phyloP scores from a whole-genome alignment of 1,140 invertebrate species.

The Nasonia longicornis region DNA sequence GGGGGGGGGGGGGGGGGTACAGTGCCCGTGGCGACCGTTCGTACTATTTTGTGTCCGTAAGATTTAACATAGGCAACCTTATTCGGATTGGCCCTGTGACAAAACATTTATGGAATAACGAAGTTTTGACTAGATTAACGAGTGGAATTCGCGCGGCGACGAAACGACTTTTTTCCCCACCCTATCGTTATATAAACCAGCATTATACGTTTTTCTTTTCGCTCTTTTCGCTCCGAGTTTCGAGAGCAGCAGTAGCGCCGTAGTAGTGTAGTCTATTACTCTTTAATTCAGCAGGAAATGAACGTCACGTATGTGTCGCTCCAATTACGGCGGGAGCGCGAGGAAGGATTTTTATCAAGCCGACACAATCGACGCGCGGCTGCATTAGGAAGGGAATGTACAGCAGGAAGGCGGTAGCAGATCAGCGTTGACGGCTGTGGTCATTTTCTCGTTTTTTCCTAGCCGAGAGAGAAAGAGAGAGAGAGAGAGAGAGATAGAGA shows the following conservation, averaged over 20 bases:
- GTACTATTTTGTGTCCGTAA: no score
- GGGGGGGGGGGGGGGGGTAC: no score
- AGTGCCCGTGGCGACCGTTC: no score
- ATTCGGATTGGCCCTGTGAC: background rate
- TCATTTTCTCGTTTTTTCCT: constrained; percentile 12
- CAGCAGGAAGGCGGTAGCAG: background rate
- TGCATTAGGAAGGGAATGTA: background rate
- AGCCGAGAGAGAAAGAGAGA: background rate
- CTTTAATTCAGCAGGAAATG: constrained; percentile 28
- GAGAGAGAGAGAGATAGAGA: no score
- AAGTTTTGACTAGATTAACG: background rate
- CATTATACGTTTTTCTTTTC: constrained; percentile 12
- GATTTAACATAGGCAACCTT: no score
- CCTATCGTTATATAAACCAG: constrained; percentile 1
- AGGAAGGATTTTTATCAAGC: constrained; percentile 20
- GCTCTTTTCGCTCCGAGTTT: background rate
- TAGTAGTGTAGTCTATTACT: constrained; percentile 11
- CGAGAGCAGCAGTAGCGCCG: background rate
- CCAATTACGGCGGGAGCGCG: background rate
- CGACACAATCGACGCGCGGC: background rate
- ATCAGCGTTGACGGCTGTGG: background rate
- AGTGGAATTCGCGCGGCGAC: background rate
- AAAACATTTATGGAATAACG: background rate
- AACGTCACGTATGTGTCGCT: constrained; percentile 26
- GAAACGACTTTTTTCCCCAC: background rate